phyloP scores from a whole-genome alignment of 2,113 vertebrate species.

The Ctenomys sociabilis region DNA sequence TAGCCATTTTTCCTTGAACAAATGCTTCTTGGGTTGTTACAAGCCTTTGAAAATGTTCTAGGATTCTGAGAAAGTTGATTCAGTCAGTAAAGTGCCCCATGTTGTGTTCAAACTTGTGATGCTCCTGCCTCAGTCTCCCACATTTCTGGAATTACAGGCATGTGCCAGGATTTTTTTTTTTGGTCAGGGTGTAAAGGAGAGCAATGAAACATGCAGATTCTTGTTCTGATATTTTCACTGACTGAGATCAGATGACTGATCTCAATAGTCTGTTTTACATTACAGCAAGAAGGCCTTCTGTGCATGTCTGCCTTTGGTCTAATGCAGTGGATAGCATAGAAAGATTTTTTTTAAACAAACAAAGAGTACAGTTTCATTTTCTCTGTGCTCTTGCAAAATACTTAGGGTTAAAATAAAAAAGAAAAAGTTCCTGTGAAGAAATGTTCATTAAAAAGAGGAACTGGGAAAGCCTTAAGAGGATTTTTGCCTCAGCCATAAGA shows the following conservation, averaged over 20 bases:
- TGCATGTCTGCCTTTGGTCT: slow-evolving; percentile 69
- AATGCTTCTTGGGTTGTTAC: background rate
- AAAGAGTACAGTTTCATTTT: no score
- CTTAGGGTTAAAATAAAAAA: no score
- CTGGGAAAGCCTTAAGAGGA: no score
- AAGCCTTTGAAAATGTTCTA: background rate
- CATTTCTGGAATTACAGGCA: background rate
- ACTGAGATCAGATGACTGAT: no score
- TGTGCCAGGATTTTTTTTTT: background rate
- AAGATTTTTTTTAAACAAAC: background rate
- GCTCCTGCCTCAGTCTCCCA: background rate
- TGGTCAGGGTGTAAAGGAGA: background rate
- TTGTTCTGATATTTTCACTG: background rate
- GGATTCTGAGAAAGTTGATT: background rate
- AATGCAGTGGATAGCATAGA: slow-evolving; percentile 58
- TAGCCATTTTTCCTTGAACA: background rate
- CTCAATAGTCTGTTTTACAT: slow-evolving; percentile 12
- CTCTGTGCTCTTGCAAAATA: no score
- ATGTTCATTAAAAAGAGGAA: no score
- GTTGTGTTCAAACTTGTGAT: background rate
- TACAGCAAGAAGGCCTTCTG: background rate
- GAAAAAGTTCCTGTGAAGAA: no score
- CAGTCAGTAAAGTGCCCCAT: background rate
- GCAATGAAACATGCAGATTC: background rate
- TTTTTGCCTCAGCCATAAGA: no score